Evolutionary conservation across 2,888 invertebrate species (phyloP).

Genomic region (Caenorhabditis sp.): DNA sequence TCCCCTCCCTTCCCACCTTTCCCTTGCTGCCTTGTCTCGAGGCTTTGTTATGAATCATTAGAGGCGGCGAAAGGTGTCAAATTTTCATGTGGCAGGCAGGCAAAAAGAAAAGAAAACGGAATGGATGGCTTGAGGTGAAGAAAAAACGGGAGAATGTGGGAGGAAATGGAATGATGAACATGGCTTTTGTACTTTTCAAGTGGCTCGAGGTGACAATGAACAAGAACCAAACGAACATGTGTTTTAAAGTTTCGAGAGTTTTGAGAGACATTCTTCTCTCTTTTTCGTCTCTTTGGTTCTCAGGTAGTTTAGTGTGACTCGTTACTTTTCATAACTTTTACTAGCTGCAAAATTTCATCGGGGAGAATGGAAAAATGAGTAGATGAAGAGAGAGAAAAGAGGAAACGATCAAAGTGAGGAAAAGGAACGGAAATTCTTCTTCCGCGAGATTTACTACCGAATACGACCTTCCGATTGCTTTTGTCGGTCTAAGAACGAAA

Average conservation of each 20-base stretch:
- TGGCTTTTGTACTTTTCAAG: conserved; percentile 44
- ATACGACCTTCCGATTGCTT: conserved; percentile 47
- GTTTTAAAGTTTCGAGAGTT: conserved; percentile 18
- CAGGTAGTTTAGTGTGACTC: not conserved
- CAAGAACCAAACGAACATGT: conserved; percentile 3
- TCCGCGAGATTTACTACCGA: conserved; percentile 58
- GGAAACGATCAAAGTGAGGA: not conserved
- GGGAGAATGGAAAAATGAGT: conserved; percentile 7
- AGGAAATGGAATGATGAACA: conserved; percentile 2
- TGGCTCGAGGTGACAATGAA: conserved; percentile 23
- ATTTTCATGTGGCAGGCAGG: conserved; percentile 15
- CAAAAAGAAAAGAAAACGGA: conserved; percentile 1
- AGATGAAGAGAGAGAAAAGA: not conserved
- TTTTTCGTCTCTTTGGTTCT: not conserved
- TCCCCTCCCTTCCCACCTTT: not conserved
- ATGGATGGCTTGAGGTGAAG: no score
- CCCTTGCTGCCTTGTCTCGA: not conserved
- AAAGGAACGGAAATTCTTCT: conserved; percentile 19
- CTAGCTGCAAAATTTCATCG: no score
- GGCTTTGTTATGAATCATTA: conserved; percentile 60
- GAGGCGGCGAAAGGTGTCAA: conserved; percentile 53
- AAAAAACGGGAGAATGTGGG: not conserved
- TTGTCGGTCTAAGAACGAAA: conserved; percentile 43
- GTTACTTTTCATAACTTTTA: not conserved
- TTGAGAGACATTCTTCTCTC: no score